phyloP scores from a whole-genome alignment of 2,113 vertebrate genomes.

The Terrapene triunguis region DNA sequence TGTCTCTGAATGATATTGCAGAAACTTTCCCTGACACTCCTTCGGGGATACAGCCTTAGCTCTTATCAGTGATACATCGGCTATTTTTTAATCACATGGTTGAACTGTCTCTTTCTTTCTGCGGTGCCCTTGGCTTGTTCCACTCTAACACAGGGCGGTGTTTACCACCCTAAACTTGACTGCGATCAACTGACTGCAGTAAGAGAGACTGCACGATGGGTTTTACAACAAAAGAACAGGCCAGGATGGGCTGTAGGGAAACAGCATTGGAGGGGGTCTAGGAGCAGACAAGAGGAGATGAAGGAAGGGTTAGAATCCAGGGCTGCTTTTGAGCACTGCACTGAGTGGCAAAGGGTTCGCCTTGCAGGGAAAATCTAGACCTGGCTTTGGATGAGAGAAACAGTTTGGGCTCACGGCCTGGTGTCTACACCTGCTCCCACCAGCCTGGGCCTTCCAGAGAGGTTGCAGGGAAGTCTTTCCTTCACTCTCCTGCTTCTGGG shows the following conservation, averaged over 20 bases:
- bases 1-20: background rate
- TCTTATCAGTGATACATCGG: background rate
- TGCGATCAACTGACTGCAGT: background rate
- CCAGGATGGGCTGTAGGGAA: background rate
- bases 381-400: background rate
- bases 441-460: background rate
- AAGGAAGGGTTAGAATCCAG: background rate
- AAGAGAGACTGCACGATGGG: too few relatives aligned
- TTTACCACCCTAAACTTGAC: background rate
- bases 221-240: too few relatives aligned
- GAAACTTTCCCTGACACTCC: background rate
- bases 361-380: too few relatives aligned
- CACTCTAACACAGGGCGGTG: background rate
- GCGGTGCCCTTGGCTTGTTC: background rate
- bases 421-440: background rate
- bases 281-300: background rate
- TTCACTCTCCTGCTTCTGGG: background rate
- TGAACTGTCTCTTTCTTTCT: background rate
- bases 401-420: background rate
- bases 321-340: too few relatives aligned
- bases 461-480: background rate
- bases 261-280: background rate
- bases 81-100: background rate
- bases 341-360: too few relatives aligned
- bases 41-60: background rate